A percentile compares a stretch with the other conserved stretches of the same genome.
Evolutionary conservation across 1,140 invertebrate species (phyloP).

Genomic region (Bilobella aurantiaca): DNA sequence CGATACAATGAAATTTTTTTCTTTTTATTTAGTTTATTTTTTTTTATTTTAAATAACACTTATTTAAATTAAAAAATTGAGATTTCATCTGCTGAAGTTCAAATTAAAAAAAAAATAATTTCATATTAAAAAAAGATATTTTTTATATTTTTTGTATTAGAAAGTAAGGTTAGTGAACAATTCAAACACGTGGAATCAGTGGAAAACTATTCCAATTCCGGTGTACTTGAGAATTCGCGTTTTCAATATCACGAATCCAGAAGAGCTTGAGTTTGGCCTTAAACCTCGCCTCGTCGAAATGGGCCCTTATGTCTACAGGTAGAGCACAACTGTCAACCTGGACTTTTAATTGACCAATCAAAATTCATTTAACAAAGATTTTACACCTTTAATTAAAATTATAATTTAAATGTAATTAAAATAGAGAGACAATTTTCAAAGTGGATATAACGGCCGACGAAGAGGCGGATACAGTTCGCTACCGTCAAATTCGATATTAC

Average conservation of each 20-base stretch:
- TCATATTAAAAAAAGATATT: not conserved
- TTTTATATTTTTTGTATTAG: not conserved
- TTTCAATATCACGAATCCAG: slow-evolving; percentile 44
- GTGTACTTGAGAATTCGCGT: slow-evolving; percentile 45
- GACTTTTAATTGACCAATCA: too few relatives aligned
- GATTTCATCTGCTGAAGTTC: too few relatives aligned
- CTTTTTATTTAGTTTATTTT: too few relatives aligned
- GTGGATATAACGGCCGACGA: slow-evolving; percentile 5
- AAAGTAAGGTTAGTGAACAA: not conserved
- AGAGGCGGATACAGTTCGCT: slow-evolving; percentile 2
- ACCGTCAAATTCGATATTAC: slow-evolving; percentile 10
- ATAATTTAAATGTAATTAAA: not conserved
- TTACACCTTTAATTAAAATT: not conserved
- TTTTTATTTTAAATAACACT: too few relatives aligned
- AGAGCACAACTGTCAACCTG: not conserved
- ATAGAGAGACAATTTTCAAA: slow-evolving; percentile 4
- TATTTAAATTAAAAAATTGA: too few relatives aligned
- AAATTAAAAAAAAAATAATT: not conserved
- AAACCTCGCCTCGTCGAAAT: slow-evolving; percentile 5
- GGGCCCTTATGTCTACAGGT: slow-evolving; percentile 13
- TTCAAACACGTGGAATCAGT: not conserved
- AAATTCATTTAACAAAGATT: not conserved
- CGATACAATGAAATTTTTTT: too few relatives aligned
- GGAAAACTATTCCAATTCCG: slow-evolving; percentile 38
- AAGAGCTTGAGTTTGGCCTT: slow-evolving; percentile 31